These are phyloP conservation scores for Neocloeon triangulifer DNA, from an alignment of 1,140 invertebrate species.

Conservation along the genomic window DNA sequence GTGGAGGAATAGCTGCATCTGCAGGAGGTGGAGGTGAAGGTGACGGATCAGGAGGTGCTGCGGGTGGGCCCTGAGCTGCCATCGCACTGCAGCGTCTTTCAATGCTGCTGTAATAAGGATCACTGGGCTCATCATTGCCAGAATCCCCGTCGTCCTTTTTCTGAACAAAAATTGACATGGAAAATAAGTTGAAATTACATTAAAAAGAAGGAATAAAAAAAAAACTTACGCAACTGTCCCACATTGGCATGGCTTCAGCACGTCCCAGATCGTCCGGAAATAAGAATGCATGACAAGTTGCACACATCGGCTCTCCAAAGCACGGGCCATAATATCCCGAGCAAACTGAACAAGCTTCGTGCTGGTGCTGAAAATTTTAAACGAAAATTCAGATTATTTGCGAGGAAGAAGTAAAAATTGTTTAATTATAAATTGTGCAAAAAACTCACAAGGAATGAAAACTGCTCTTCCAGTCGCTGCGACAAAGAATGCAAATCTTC, in stretches of 20 bases:
- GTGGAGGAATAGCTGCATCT: constrained; percentile 11
- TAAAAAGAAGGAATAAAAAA: background rate
- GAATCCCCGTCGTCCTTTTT: constrained; percentile 82
- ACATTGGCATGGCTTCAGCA: constrained; percentile 21
- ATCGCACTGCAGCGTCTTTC: constrained; percentile 15
- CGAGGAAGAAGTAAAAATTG: too few relatives aligned
- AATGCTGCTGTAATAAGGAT: constrained; percentile 28
- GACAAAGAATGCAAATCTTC: too few relatives aligned
- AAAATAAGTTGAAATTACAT: background rate
- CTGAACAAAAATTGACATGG: constrained; percentile 17
- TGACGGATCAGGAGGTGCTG: constrained; percentile 3
- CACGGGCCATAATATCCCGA: constrained; percentile 81
- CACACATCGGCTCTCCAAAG: constrained; percentile 78
- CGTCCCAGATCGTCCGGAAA: constrained; percentile 52
- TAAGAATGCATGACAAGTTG: constrained; percentile 77
- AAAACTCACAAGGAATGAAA: too few relatives aligned
- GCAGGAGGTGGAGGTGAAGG: constrained; percentile 10
- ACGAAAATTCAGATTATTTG: too few relatives aligned
- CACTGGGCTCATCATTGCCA: constrained; percentile 81
- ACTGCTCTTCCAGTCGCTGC: too few relatives aligned
- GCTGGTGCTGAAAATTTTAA: constrained; percentile 26
- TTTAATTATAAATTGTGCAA: too few relatives aligned
- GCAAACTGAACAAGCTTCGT: constrained; percentile 51
- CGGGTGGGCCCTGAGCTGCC: background rate
- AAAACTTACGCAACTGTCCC: background rate